These are phyloP conservation scores for Harlomillsia oculata DNA, from an alignment of 1,140 invertebrate genomes.

Conservation along the genomic window DNA sequence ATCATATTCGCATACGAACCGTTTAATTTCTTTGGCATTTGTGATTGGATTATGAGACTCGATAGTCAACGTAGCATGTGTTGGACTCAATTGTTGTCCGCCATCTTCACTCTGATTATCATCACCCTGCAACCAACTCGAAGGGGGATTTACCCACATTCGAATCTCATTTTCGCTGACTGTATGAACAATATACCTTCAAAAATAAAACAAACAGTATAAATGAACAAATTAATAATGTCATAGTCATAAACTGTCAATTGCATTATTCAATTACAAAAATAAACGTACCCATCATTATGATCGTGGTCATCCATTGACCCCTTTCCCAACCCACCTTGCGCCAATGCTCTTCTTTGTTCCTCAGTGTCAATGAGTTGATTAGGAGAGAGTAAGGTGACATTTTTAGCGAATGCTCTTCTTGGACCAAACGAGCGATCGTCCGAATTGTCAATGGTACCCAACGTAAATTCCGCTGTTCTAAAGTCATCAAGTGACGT, in stretches of 20 bases:
- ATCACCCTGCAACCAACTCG: constrained; percentile 48
- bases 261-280: neutral
- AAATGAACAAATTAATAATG: neutral
- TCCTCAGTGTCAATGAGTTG: constrained; percentile 16
- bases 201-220: constrained; percentile 1
- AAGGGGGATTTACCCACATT: constrained; percentile 54
- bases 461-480: no score
- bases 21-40: constrained; percentile 50
- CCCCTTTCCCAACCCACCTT: no score
- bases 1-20: constrained; percentile 64
- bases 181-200: constrained; percentile 56
- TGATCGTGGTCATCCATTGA: neutral
- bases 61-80: constrained; percentile 56
- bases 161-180: constrained; percentile 58
- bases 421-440: no score
- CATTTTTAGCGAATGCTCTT: no score
- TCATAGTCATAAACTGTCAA: neutral
- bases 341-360: constrained; percentile 6
- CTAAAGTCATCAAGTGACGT: no score
- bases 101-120: constrained; percentile 43
- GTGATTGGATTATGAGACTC: constrained; percentile 54
- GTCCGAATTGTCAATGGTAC: no score
- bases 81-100: constrained; percentile 39
- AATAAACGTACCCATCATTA: constrained; percentile 18
- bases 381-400: constrained; percentile 14